phyloP scores from a whole-genome alignment of 2,888 invertebrate genomes.

The Willowsia nigromaculata region DNA sequence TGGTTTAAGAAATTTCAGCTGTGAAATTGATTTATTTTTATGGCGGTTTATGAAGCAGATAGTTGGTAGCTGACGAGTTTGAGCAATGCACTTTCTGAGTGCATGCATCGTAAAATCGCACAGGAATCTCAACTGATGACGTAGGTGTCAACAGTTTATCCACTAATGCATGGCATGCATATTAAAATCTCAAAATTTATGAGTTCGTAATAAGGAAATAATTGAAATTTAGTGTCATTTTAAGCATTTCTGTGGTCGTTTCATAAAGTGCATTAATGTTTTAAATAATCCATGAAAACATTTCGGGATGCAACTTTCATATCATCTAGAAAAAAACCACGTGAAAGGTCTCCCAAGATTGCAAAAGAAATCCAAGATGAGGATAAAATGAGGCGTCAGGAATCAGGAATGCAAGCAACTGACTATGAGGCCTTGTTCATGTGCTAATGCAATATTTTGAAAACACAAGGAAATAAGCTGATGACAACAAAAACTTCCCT shows the following conservation, averaged over 20 bases:
- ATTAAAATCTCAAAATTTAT: conserved; percentile 5
- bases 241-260: not conserved
- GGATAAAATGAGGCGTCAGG: too few relatives aligned
- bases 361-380: too few relatives aligned
- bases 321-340: not conserved
- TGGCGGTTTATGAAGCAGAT: not conserved
- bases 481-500: conserved; percentile 20
- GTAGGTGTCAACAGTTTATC: conserved; percentile 29
- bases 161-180: not conserved
- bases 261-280: not conserved
- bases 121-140: not conserved
- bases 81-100: conserved; percentile 25
- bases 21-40: conserved; percentile 64
- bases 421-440: too few relatives aligned
- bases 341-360: too few relatives aligned
- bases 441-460: not conserved
- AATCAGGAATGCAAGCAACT: not conserved
- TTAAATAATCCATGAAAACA: conserved; percentile 3
- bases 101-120: conserved; percentile 1
- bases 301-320: conserved; percentile 1
- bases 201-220: conserved; percentile 31
- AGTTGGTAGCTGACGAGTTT: not conserved
- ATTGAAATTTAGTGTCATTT: conserved; percentile 49
- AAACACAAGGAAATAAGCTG: not conserved
- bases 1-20: conserved; percentile 56